phyloP scores from a whole-genome alignment of 2,888 invertebrate genomes.

The Pyrocoelia pectoralis region DNA sequence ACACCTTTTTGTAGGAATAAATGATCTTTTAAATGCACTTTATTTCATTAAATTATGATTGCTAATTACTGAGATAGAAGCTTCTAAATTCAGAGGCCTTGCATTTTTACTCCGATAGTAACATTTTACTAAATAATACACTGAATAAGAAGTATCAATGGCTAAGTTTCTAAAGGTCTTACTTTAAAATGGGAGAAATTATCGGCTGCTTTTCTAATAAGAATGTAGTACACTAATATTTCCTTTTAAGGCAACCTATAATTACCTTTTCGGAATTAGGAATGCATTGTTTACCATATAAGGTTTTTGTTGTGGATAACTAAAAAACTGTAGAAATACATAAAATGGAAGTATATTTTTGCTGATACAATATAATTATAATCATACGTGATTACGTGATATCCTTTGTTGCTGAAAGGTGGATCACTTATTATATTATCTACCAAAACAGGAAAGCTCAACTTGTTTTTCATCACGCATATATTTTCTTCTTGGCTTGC shows the following conservation, averaged over 20 bases:
- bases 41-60: too few species aligned
- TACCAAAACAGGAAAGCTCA: background rate
- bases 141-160: constrained; percentile 7
- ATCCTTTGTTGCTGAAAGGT: background rate
- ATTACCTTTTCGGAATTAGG: constrained; percentile 11
- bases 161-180: constrained; percentile 5
- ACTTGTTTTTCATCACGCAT: background rate
- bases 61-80: too few species aligned
- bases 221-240: constrained; percentile 10
- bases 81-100: too few species aligned
- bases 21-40: too few species aligned
- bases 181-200: constrained; percentile 12
- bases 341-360: background rate
- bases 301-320: constrained; percentile 6
- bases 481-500: too few species aligned
- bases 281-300: constrained; percentile 12
- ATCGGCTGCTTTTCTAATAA: constrained; percentile 10
- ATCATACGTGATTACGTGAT: background rate
- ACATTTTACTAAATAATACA: background rate
- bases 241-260: background rate
- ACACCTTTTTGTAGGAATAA: too few species aligned
- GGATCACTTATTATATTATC: background rate
- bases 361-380: constrained; percentile 11
- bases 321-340: background rate
- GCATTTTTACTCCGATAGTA: too few species aligned